A percentile compares a stretch with the other conserved stretches of the same genome.
Conservation (phyloP, 2,888 invertebrate genomes). For the Metopia argyrocephala region DNA sequence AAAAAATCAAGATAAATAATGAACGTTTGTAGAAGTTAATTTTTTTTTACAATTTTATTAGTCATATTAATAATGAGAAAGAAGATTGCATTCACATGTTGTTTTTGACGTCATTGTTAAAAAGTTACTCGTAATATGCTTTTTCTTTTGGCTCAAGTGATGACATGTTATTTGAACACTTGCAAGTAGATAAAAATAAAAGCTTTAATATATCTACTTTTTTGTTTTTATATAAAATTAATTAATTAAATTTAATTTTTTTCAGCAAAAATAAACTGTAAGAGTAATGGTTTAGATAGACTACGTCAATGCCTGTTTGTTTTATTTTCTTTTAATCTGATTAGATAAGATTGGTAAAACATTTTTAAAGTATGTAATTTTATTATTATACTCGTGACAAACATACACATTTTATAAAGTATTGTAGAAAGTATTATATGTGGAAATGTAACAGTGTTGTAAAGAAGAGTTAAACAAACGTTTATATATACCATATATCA, state of each 20-base stretch:
- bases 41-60: slow-evolving; percentile 8
- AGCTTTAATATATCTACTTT: not conserved
- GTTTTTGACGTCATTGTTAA: slow-evolving; percentile 44
- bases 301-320: slow-evolving; percentile 21
- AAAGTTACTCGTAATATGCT: not conserved
- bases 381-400: not conserved
- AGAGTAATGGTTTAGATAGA: slow-evolving; percentile 14
- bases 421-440: no score
- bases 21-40: not conserved
- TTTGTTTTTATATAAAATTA: slow-evolving; percentile 8
- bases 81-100: not conserved
- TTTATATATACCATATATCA: no score
- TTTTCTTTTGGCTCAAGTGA: not conserved
- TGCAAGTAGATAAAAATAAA: not conserved
- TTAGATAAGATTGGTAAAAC: slow-evolving; percentile 34
- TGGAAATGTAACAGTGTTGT: no score
- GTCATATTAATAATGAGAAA: slow-evolving; percentile 34
- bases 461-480: no score
- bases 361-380: slow-evolving; percentile 11
- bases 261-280: slow-evolving; percentile 1
- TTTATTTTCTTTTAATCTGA: slow-evolving; percentile 26
- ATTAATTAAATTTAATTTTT: not conserved
- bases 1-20: not conserved
- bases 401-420: not conserved
- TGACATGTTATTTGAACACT: slow-evolving; percentile 20